Evolutionary conservation across 1,140 invertebrate genomes (phyloP), one percentile per base, ranked within the genome.

Genomic region (Papilio aristodemus): DNA sequence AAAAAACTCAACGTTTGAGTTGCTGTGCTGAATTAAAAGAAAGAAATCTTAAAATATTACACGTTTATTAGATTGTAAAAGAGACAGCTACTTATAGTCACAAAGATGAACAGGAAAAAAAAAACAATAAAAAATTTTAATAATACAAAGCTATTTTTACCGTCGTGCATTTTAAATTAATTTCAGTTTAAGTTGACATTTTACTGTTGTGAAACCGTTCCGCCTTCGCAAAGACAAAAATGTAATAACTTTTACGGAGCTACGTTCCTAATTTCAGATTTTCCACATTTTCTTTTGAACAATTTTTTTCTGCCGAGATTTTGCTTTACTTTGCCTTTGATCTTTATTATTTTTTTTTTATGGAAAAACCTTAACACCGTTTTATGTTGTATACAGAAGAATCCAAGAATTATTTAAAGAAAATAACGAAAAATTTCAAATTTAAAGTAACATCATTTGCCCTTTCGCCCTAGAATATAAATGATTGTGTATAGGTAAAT

Each of bases 121-220:
- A 25, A 54, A 22, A 54, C 11, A 22, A 54, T 22, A 32, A 32
- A 22, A 22, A 54, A 46, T 3, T 6, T 32, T 32, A 32, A 6
- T 54, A 22, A 54, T 54, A 25, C 46, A 54, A 54, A 54, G 46
- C 8, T 54, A 14, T 54, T 10, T 54, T 25, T 54, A 22, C 9
- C 4, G 17, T 54, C 19, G 10, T 54, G 46, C 46, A 54, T 54
- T 54, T 54, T 54, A 54, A 54, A 54, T 54, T 54, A 54, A 54
- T 54, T 54, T 54, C 10, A 25, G 19, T 46, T 46, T 46, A 46
- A 46, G 43, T 54, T 54, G 46, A 11, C 46, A 54, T 54, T 54
- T 10, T 54, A 10, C 22, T 54, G 17, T 25, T 13, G 19, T 54
- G 46, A 54, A 54, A 54, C 46, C 17, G 19, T 54, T 54, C 46